Base-by-base conservation (phyloP, 2,888 invertebrate species). In the Schizotus pectinicornis region DNA sequence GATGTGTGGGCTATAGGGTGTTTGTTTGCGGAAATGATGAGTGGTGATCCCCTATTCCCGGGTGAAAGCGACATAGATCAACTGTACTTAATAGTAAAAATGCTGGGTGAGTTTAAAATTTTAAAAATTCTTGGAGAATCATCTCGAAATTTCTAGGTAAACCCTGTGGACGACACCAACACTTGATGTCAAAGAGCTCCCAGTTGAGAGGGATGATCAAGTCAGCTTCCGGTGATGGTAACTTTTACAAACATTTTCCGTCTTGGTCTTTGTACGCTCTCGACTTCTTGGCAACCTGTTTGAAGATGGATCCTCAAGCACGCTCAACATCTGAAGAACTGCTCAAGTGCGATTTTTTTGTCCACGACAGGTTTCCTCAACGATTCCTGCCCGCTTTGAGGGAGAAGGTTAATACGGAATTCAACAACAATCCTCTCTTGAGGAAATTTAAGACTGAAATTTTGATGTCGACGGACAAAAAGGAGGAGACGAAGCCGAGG, bases 51-150 rank as follows among this genome's bases (percentile, higher is more conserved):
- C 0, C 77, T 94, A 47, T 94, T 94, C 79, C 93, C 94, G 0
- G 94, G 94, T 0, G 92, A 94, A 71, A 93, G 93, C 0, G 94
- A 95, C 76, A 90, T 94, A 51, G 95, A 95, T 76, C 94, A 94
- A 73, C 82, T 95, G 0, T 91, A 89, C 68, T 86, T 90, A 62
- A 94, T 94, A 62, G 89, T 90, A 35, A 89, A 88, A 79, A 84
- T 88, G 72, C 83, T 94, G 59, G 94, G 93, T 87, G 67, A 80
- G 83, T 61, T 12, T 53, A 9, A 53, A 43, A 33, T 41, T 47
- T 7, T 51, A 33, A 5, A 3, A 9, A 22, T 22, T 22, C 22
- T 5, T 22, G 30, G n/a, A 35, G 38, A 13, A 33, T n/a, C n/a
- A 36, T 36, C 9, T 7, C 13, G 34, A 36, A n/a, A 8, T 30